A percentile compares a stretch with the other conserved stretches of the same genome.
Conservation (phyloP, 2,797 vertebrate genomes). For the Sternarchorhynchus goeldii region DNA sequence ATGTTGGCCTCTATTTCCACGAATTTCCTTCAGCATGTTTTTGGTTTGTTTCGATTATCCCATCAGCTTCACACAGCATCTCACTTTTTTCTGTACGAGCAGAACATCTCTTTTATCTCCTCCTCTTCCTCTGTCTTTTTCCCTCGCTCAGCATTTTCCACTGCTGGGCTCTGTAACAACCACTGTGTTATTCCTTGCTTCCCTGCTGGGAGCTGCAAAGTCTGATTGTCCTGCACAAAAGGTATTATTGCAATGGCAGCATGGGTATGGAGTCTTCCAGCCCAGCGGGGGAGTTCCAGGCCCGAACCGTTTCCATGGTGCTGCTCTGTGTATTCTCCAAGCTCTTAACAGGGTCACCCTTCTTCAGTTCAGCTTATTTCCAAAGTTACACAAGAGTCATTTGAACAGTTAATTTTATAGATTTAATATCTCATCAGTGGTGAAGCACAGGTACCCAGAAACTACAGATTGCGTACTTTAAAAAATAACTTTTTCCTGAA, state of each 20-base stretch:
- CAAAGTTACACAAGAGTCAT: not conserved
- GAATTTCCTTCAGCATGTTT: not conserved
- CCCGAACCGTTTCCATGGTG: slow-evolving; percentile 1
- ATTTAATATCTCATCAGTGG: not conserved
- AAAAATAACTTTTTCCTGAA: no score
- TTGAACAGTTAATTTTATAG: not conserved
- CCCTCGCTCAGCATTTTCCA: not conserved
- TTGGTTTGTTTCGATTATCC: slow-evolving; percentile 4
- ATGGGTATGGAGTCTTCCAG: not conserved
- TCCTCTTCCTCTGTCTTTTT: not conserved
- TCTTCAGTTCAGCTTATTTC: not conserved
- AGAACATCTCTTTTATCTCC: not conserved
- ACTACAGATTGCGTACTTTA: no score
- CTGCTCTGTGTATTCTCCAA: not conserved
- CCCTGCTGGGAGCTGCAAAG: slow-evolving; percentile 37
- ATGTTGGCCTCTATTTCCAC: not conserved
- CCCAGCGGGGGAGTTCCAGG: slow-evolving; percentile 10
- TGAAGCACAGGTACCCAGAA: no score
- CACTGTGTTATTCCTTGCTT: not conserved
- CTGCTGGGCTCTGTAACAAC: not conserved
- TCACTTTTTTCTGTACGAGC: not conserved
- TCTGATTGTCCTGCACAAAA: slow-evolving; percentile 35
- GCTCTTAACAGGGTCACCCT: not conserved
- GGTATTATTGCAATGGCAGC: slow-evolving; percentile 18
- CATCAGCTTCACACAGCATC: not conserved